Percentiles rank a stretch among this genome's conserved stretches.
Conservation (phyloP, 2,888 invertebrate species). For the Lochmaea crataegi region DNA sequence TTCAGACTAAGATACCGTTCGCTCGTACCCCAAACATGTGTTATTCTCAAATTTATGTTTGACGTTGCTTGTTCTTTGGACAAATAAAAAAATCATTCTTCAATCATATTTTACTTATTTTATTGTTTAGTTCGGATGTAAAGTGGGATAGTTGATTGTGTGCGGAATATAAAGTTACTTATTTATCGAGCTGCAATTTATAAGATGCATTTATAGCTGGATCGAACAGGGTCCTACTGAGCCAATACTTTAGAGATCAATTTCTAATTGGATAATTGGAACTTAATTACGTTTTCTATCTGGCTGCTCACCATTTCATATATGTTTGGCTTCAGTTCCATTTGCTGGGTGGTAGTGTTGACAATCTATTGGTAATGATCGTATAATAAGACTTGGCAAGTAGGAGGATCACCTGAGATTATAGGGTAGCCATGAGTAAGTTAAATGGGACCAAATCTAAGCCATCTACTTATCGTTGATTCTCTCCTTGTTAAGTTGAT, state of each 20-base stretch:
- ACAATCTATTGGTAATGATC: too few species aligned
- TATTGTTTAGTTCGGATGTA: constrained; percentile 66
- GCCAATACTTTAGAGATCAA: neutral
- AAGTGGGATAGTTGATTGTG: constrained; percentile 66
- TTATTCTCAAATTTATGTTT: constrained; percentile 62
- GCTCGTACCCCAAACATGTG: constrained; percentile 52
- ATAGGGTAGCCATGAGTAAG: too few species aligned
- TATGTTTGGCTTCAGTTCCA: too few species aligned
- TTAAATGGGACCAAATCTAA: too few species aligned
- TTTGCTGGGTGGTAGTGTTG: too few species aligned
- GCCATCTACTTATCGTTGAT: too few species aligned
- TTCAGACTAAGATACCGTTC: constrained; percentile 33
- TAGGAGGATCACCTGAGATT: too few species aligned
- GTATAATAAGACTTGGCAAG: too few species aligned
- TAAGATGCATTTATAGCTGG: constrained; percentile 65
- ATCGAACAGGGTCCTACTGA: constrained; percentile 40
- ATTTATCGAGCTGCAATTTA: constrained; percentile 66
- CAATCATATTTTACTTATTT: constrained; percentile 67
- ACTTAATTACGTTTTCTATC: too few species aligned
- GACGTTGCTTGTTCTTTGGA: constrained; percentile 60
- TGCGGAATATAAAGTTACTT: constrained; percentile 66
- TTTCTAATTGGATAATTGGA: too few species aligned
- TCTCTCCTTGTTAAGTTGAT: too few species aligned
- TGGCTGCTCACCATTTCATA: too few species aligned
- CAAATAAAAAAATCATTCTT: constrained; percentile 64